phyloP scores from a whole-genome alignment of 2,113 vertebrate genomes.

The human region DNA sequence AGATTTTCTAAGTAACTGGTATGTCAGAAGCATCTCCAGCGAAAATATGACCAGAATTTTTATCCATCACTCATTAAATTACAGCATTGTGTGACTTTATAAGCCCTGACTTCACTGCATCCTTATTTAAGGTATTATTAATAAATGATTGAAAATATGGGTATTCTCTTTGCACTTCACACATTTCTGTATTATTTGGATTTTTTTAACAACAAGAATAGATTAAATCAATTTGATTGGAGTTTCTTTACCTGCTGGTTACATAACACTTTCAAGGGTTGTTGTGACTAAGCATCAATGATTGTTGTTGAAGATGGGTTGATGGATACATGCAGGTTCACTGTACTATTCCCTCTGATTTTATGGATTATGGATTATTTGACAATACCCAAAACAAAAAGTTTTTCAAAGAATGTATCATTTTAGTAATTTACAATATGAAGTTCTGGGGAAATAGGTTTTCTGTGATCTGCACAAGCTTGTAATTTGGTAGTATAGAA shows the following conservation, averaged over 20 bases:
- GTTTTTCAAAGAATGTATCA: neutral
- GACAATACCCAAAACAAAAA: neutral
- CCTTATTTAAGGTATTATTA: slow-evolving; percentile 73
- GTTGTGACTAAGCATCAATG: neutral
- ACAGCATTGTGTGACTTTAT: slow-evolving; percentile 75
- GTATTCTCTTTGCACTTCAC: slow-evolving; percentile 16
- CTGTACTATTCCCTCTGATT: neutral
- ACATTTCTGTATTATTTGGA: slow-evolving; percentile 16
- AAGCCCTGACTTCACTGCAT: slow-evolving; percentile 75
- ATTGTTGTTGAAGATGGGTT: neutral
- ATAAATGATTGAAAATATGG: slow-evolving; percentile 56
- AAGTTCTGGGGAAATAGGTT: slow-evolving; percentile 60
- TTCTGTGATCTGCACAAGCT: slow-evolving; percentile 24
- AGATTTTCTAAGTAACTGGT: slow-evolving; percentile 71
- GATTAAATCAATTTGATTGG: neutral
- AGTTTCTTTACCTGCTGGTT: neutral
- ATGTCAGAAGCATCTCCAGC: slow-evolving; percentile 74
- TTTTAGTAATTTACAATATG: slow-evolving; percentile 41
- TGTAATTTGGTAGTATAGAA: slow-evolving; percentile 48
- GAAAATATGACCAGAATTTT: slow-evolving; percentile 83
- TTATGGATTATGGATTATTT: neutral
- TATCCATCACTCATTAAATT: slow-evolving; percentile 84
- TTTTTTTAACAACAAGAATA: neutral
- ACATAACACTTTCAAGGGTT: neutral
- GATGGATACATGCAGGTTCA: neutral